Evolutionary conservation across 2,888 invertebrate species (phyloP).

Genomic region (Unio pictorum): DNA sequence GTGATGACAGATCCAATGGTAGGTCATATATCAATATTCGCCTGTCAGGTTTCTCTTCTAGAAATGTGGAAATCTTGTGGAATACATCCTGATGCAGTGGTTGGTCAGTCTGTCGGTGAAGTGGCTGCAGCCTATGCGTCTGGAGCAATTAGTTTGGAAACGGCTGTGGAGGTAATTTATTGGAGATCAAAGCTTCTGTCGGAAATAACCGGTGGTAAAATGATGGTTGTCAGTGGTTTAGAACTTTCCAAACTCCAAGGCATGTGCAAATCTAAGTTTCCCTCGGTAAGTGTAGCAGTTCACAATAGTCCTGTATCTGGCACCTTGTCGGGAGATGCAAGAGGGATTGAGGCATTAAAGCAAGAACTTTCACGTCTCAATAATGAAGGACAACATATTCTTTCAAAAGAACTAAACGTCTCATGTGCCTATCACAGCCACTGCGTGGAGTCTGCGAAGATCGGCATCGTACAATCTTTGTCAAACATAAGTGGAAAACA

Average conservation of each 20-base stretch:
- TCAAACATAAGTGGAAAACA: not conserved
- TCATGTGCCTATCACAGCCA: conserved; percentile 48
- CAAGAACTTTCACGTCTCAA: conserved; percentile 9
- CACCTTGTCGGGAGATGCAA: conserved; percentile 40
- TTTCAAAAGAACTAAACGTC: conserved; percentile 28
- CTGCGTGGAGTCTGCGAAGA: conserved; percentile 27
- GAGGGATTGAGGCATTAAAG: conserved; percentile 26
- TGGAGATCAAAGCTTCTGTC: conserved; percentile 38
- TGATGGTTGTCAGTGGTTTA: conserved; percentile 37
- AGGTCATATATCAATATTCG: conserved; percentile 49
- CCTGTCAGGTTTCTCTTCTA: conserved; percentile 46
- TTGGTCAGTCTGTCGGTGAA: conserved; percentile 60
- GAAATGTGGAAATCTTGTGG: conserved; percentile 40
- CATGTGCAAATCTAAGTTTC: conserved; percentile 11
- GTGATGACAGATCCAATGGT: conserved; percentile 27
- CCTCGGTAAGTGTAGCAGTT: conserved; percentile 19
- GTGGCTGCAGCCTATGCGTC: no score
- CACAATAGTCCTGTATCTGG: conserved; percentile 30
- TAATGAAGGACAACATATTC: not conserved
- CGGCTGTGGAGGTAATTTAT: conserved; percentile 53
- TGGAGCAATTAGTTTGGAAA: conserved; percentile 31
- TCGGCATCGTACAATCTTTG: conserved; percentile 3
- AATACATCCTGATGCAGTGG: conserved; percentile 37
- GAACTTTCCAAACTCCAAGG: conserved; percentile 19
- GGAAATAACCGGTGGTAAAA: conserved; percentile 40